Base-by-base conservation (phyloP, 2,113 vertebrate species). In the Pachycephala philippinensis region DNA sequence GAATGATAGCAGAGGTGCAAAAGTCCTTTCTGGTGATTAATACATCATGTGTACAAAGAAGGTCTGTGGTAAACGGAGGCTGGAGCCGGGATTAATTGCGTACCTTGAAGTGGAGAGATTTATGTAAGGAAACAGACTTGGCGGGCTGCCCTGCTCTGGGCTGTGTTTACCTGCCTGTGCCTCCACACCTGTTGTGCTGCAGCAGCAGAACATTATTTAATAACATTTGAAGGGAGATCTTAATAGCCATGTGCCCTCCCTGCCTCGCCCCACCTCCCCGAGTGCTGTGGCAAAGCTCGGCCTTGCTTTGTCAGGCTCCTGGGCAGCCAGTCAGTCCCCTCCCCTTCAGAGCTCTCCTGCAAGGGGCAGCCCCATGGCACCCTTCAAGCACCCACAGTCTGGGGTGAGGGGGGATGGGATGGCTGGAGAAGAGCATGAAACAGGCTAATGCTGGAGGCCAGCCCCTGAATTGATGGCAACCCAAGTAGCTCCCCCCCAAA, bases 91-190 rank as follows among this genome's bases (percentile, higher is more conserved):
- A 97, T 97, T 96, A 97, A 97, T 97, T 97, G 95, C 94, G 92
- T 96, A 93, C 96, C 93, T 97, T 97, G 94, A 95, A 97, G 95
- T 95, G 94, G 94, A 97, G 95, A 96, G 96, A 97, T 97, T 97
- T 97, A 96, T 96, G 97, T 96, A 97, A 97, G 96, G 95, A 97
- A 97, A 94, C 93, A 97, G 93, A 97, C 66, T 92, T 96, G 96
- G 97, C 97, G 0, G 39, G 44, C 81, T 97, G 94, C 97, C 97
- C 71, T 7, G 39, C 60, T 88, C 71, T 30, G 5, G 75, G 91
- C 81, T 91, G 56, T 90, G 94, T 97, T 97, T 97, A 91, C 96
- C 93, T 92, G 92, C 95, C 91, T 87, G 44, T 12, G 20, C 89
- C 93, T 94, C 95, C 97, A 95, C 94, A 96, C 95, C 95, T 96